A percentile compares a stretch with the other conserved stretches of the same genome.
Conservation (phyloP, 1,140 invertebrate species). For the Anastrepha obliqua region DNA sequence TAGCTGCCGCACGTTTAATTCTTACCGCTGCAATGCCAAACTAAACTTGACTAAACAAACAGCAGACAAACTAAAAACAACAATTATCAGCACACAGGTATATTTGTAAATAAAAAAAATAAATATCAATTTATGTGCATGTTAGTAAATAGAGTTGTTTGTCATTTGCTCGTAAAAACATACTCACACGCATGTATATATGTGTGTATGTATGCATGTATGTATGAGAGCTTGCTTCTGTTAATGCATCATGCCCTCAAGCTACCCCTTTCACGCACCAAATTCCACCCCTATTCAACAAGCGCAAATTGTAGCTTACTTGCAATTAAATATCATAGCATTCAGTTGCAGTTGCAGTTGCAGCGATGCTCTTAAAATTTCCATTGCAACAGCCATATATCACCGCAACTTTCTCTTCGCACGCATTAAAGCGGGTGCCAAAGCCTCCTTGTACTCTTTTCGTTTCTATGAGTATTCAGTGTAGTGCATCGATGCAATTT, state of each 20-base stretch:
- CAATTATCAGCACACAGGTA: background rate
- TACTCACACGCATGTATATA: background rate
- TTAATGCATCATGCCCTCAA: background rate
- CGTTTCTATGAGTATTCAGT: background rate
- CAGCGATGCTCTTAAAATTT: background rate
- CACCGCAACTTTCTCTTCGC: background rate
- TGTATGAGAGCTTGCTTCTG: background rate
- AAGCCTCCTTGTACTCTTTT: background rate
- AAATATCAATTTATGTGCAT: no score
- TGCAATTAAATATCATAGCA: background rate
- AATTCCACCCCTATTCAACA: background rate
- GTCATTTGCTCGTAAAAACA: background rate
- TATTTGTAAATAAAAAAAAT: no score
- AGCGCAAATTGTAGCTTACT: background rate
- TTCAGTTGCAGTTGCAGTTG: background rate
- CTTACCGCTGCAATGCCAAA: slow-evolving; percentile 20
- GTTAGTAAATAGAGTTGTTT: no score
- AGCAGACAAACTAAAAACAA: background rate
- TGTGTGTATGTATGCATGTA: background rate
- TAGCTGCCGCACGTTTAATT: slow-evolving; percentile 1
- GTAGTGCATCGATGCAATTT: no score
- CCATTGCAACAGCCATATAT: background rate
- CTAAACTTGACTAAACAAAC: slow-evolving; percentile 3
- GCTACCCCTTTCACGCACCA: background rate
- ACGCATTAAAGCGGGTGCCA: background rate